Base-by-base conservation (phyloP, 1,140 invertebrate genomes). In the Caenorhabditis tropicalis region DNA sequence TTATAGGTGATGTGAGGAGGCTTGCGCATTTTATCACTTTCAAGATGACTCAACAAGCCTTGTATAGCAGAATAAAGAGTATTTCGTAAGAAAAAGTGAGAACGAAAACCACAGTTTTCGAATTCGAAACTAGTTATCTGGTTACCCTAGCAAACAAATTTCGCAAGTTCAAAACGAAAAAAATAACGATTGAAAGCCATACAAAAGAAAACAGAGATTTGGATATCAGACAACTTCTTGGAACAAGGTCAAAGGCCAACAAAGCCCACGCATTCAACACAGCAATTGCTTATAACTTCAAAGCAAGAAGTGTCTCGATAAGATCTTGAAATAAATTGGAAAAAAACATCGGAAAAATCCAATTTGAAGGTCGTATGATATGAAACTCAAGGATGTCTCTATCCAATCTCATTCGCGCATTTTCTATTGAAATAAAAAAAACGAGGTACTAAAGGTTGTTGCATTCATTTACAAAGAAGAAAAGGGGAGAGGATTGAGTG, bases 361-460 rank as follows among this genome's bases (percentile, higher is more conserved):
- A 46, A 46, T 27, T 27, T 6, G 36, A 74, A 74, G 65, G 65
- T 74, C 29, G 29, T 24, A 36, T 74, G 33, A 74, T 74, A 46
- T 74, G 36, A 74, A 74, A 43, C 36, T 74, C 65, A 39, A 43
- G 19, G 21, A 74, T 74, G 65, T 24, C 65, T 74, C 21, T 43
- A 1, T 65, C 27, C 58, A 65, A 36, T 56, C 53, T 27, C 21
- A 33, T 43, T 74, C 10, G 65, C 65, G 65, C 36, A 74, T 21
- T 43, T 4, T 36, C 9, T 19, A 10, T 19, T 12, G 7, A n/a
- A n/a, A n/a, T n/a, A 46, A 15, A 74, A 74, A 65, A 74, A 74
- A 43, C 65, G 16, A 31, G 58, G 58, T 65, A 65, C 12, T 36
- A 65, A 43, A 74, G 33, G 65, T 74, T 74, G 36, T 74, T 74